These are phyloP conservation scores for Trochalopteron elliotii DNA, from an alignment of 2,113 vertebrate genomes.

Conservation along the genomic window DNA sequence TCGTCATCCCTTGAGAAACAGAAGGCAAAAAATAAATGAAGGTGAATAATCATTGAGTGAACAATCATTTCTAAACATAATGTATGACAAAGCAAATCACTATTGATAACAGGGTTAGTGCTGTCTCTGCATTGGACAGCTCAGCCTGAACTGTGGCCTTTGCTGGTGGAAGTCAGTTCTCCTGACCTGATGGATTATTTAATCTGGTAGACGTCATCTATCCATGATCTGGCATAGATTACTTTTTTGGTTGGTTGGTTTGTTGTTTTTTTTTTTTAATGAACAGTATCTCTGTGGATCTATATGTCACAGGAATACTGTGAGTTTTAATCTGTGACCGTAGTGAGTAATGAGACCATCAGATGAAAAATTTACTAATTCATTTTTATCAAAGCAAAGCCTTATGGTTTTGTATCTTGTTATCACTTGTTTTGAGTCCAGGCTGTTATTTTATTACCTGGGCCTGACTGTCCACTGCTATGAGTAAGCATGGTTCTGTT, in stretches of 20 bases:
- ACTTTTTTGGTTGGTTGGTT: background rate
- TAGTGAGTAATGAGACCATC: background rate
- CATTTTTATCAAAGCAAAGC: background rate
- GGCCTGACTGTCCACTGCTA: background rate
- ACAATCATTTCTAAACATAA: background rate
- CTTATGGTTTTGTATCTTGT: background rate
- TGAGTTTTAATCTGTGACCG: background rate
- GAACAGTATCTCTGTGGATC: background rate
- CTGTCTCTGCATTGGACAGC: background rate
- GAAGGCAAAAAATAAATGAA: background rate
- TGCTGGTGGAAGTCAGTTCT: background rate
- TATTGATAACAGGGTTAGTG: background rate
- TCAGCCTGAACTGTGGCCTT: background rate
- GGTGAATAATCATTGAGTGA: background rate
- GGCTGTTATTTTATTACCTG: background rate
- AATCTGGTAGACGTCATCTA: background rate
- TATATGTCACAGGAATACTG: background rate
- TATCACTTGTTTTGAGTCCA: background rate
- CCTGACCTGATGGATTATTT: background rate
- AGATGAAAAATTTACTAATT: background rate
- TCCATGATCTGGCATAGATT: background rate
- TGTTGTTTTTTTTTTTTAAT: background rate
- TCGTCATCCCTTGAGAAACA: background rate
- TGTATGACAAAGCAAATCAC: background rate
- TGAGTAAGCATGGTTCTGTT: background rate